Conservation (phyloP, 2,113 vertebrate genomes). For the Gasterosteus aculeatus region DNA sequence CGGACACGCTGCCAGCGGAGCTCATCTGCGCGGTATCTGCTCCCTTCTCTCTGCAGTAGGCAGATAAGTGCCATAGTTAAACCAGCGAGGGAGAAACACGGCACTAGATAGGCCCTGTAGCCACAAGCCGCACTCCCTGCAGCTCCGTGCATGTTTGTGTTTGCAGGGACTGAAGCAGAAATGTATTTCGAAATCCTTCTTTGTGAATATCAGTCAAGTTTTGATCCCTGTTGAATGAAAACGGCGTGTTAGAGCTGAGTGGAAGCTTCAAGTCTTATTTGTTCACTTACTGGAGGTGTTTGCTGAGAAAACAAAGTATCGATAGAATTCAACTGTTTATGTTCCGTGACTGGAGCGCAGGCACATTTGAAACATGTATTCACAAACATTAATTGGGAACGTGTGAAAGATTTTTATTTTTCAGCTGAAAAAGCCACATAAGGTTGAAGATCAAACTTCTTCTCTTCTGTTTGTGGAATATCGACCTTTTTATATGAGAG, state of each 20-base stretch:
- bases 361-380: neutral
- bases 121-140: conserved; percentile 38
- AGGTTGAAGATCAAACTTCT: too few relatives aligned
- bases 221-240: conserved; percentile 5
- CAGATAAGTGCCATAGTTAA: conserved; percentile 78
- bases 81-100: conserved; percentile 73
- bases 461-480: neutral
- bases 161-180: conserved; percentile 28
- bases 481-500: too few relatives aligned
- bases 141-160: conserved; percentile 49
- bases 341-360: neutral
- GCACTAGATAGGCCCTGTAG: conserved; percentile 59
- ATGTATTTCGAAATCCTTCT: conserved; percentile 33
- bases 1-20: conserved; percentile 64
- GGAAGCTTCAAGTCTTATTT: neutral
- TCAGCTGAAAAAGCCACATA: too few relatives aligned
- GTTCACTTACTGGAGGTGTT: neutral
- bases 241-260: neutral
- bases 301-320: neutral
- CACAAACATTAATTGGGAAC: neutral
- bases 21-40: conserved; percentile 75
- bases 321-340: neutral
- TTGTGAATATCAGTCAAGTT: conserved; percentile 11
- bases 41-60: conserved; percentile 75
- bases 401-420: neutral